Conservation (phyloP, 2,888 invertebrate genomes). For the Cremastobaeus sp. region DNA sequence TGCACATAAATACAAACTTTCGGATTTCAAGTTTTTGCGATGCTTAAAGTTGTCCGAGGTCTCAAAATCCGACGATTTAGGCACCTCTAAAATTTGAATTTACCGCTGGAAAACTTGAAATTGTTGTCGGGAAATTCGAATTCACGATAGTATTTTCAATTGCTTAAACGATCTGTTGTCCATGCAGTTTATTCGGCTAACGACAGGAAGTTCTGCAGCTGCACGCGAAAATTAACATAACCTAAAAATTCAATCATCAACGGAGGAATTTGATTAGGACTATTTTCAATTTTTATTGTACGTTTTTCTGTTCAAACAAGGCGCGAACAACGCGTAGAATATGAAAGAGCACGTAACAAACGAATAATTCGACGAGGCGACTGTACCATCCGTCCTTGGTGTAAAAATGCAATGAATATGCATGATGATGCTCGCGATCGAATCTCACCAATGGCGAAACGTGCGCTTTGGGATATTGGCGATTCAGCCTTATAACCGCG, state of each 20-base stretch:
- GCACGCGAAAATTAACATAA: no score
- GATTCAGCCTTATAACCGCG: conserved; percentile 21
- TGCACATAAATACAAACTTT: conserved; percentile 11
- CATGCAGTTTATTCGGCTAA: no score
- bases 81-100: no score
- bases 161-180: no score
- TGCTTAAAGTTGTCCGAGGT: no score
- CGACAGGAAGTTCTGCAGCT: no score
- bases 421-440: conserved; percentile 22
- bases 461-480: conserved; percentile 6
- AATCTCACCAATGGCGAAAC: conserved; percentile 10
- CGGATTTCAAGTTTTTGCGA: no score
- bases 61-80: no score
- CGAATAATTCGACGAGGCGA: conserved; percentile 37
- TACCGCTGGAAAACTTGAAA: no score
- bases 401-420: conserved; percentile 52
- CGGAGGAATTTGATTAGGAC: neutral
- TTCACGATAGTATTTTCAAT: no score
- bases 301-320: conserved; percentile 17
- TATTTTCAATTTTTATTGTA: neutral
- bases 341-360: conserved; percentile 29
- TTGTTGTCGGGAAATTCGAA: no score
- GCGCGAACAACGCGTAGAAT: conserved; percentile 30
- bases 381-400: conserved; percentile 11
- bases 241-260: conserved; percentile 17